Evolutionary conservation across 2,113 vertebrate genomes (phyloP), one percentile per base, ranked within the genome.

Genomic region (Hippocampus zosterae): DNA sequence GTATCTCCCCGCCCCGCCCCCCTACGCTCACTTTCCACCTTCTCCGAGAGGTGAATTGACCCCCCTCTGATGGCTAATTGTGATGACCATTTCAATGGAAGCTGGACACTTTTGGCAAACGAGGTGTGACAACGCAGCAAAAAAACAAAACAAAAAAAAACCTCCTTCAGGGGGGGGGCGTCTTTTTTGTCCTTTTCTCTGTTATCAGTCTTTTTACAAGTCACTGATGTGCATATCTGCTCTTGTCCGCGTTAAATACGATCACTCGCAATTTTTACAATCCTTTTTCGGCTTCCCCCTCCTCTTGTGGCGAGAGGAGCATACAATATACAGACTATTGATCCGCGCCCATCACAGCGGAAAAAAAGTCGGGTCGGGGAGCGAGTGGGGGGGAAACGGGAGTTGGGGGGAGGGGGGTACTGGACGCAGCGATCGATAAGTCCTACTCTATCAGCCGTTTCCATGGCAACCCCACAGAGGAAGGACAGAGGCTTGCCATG

Each of bases 391-490:
- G 86, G 79, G 85, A 80, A 77, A 91, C 8, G 11, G 55, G 10
- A 10, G 55, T 15, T 15, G 12, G 25, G 23, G 56, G 25, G 2
- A 12, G 56, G 56, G 56, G 18, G 29, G 29, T 19, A 5, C 91
- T 91, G 93, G 92, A 93, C 92, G 90, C 86, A 15, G 85, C 91
- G 89, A 93, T 94, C 93, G 89, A 94, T 94, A 93, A 89, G 41
- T 88, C 33, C 88, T 92, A 91, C 92, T 93, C 92, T 91, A 93
- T 93, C 92, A 93, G 92, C 80, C 83, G 92, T 93, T 92, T 90
- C 93, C 91, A 93, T 93, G 91, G 92, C 85, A 93, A 94, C 93
- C 57, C 79, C 69, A 65, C 81, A 69, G 90, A 90, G 90, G 83
- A 87, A 91, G 90, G 92, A 91, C 91, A 91, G 90, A 91, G 90